Conservation (phyloP, 30 jellyfish, hydroid and myxozoan genomes). For the Aurelia sp. region DNA sequence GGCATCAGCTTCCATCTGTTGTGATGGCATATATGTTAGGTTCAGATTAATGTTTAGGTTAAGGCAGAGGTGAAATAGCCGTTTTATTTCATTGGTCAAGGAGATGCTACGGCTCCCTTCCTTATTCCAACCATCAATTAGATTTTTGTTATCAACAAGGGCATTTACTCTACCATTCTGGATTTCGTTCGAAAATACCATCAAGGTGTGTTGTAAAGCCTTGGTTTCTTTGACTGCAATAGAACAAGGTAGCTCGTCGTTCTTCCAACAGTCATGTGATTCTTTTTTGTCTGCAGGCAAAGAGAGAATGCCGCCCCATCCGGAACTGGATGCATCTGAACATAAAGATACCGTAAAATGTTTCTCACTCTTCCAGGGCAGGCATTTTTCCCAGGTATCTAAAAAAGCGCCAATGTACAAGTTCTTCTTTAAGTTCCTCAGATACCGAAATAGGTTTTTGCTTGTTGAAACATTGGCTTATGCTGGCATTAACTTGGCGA, state of each 20-base stretch:
- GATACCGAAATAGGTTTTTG: too few relatives aligned
- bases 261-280: neutral
- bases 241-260: neutral
- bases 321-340: too few relatives aligned
- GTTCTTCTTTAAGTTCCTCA: too few relatives aligned
- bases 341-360: too few relatives aligned
- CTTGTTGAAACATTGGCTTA: neutral
- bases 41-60: constrained; percentile 8
- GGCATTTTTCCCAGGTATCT: too few relatives aligned
- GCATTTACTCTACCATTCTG: constrained; percentile 1
- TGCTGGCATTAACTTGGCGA: constrained; percentile 7
- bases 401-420: too few relatives aligned
- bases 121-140: constrained; percentile 1
- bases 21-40: constrained; percentile 7
- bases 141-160: constrained; percentile 1
- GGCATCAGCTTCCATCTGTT: constrained; percentile 12
- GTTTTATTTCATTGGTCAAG: constrained; percentile 8
- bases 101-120: constrained; percentile 25
- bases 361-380: too few relatives aligned
- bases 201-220: neutral
- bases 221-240: constrained; percentile 17
- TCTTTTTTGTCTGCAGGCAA: too few relatives aligned
- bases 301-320: too few relatives aligned
- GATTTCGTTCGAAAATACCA: constrained; percentile 3
- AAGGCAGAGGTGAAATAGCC: neutral